A percentile compares a stretch with the other conserved stretches of the same genome.
phyloP scores from a whole-genome alignment of 37 sponge, comb jelly and placozoan genomes.

The Eunapius fragilis region DNA sequence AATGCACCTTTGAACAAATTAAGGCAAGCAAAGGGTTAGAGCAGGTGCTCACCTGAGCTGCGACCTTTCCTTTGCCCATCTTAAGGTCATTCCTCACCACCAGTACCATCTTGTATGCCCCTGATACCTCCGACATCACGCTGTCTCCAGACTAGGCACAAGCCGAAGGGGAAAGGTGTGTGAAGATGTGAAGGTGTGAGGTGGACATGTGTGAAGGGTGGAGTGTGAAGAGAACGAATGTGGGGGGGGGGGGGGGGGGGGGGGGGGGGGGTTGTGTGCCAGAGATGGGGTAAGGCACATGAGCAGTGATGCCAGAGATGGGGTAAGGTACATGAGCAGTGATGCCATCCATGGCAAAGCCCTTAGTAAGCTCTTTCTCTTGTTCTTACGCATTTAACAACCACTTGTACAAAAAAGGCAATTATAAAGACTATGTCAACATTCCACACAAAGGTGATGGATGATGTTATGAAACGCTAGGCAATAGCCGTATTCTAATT shows the following conservation, averaged over 20 bases:
- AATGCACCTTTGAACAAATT: not conserved
- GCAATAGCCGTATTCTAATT: too few relatives aligned
- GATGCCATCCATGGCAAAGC: too few relatives aligned
- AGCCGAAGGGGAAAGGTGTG: not conserved
- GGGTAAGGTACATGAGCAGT: too few relatives aligned
- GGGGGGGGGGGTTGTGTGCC: not conserved
- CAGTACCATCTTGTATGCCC: constrained; percentile 93
- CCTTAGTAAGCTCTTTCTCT: too few relatives aligned
- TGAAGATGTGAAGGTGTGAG: not conserved
- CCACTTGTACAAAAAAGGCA: too few relatives aligned
- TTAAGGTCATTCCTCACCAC: constrained; percentile 94
- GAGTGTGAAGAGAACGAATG: not conserved
- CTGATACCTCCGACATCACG: constrained; percentile 18
- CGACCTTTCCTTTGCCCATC: constrained; percentile 98
- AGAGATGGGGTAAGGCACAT: not conserved
- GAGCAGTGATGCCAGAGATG: too few relatives aligned
- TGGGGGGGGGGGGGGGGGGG: not conserved
- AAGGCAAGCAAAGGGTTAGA: not conserved
- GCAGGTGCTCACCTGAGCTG: constrained; percentile 72
- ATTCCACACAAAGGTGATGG: too few relatives aligned
- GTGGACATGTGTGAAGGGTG: not conserved
- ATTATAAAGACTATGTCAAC: too few relatives aligned
- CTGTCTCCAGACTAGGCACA: not conserved
- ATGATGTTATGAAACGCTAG: too few relatives aligned
- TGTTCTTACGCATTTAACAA: too few relatives aligned